Conservation (phyloP, 2,888 invertebrate genomes). For the Drosophila acutilabella region DNA sequence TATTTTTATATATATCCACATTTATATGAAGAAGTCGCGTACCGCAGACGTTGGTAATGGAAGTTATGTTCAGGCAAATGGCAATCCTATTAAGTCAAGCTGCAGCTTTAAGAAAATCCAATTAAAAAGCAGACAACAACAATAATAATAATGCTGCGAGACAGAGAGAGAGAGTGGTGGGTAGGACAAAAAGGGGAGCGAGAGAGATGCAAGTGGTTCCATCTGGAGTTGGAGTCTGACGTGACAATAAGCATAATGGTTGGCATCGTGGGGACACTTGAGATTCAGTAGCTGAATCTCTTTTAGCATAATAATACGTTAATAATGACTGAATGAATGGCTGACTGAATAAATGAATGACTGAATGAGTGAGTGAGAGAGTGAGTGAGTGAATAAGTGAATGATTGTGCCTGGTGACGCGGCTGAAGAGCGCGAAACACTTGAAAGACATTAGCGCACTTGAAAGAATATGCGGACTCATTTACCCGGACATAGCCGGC, state of each 20-base stretch:
- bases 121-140: slow-evolving; percentile 55
- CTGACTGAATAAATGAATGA: slow-evolving; percentile 35
- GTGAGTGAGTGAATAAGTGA: slow-evolving; percentile 33
- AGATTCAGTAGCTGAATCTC: slow-evolving; percentile 57
- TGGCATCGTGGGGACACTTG: slow-evolving; percentile 36
- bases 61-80: slow-evolving; percentile 65
- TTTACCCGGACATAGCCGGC: slow-evolving; percentile 3
- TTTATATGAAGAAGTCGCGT: slow-evolving; percentile 1
- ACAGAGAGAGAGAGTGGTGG: slow-evolving; percentile 5
- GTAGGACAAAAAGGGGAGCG: not conserved
- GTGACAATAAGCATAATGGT: slow-evolving; percentile 63
- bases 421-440: slow-evolving; percentile 79
- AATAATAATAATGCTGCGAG: slow-evolving; percentile 4
- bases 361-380: slow-evolving; percentile 23
- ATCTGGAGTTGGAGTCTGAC: slow-evolving; percentile 16
- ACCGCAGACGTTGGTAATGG: slow-evolving; percentile 23
- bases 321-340: slow-evolving; percentile 57
- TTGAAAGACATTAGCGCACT: slow-evolving; percentile 83
- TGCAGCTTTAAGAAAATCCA: slow-evolving; percentile 79
- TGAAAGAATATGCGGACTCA: slow-evolving; percentile 45
- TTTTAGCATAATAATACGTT: slow-evolving; percentile 63
- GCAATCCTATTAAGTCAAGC: slow-evolving; percentile 73
- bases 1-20: too few species aligned
- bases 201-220: slow-evolving; percentile 10
- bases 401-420: slow-evolving; percentile 28